Conservation (phyloP, 1,140 invertebrate species). For the Kradibia gibbosae region DNA sequence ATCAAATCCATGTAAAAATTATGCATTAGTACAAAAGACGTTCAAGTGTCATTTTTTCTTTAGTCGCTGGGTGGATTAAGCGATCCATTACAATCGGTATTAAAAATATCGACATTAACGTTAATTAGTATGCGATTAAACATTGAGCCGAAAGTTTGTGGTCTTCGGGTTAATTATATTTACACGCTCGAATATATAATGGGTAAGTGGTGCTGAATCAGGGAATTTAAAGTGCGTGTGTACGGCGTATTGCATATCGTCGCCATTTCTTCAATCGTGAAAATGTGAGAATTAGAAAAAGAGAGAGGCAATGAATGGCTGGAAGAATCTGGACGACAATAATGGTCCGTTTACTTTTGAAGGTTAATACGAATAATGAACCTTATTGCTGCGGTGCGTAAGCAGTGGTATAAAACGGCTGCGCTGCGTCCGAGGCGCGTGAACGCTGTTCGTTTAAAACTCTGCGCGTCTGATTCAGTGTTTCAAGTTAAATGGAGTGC, state of each 20-base stretch:
- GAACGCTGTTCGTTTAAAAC: constrained; percentile 68
- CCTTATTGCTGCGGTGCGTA: constrained; percentile 49
- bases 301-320: constrained; percentile 3
- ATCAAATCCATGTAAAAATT: not conserved
- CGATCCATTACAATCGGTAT: not conserved
- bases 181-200: not conserved
- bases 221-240: too few species aligned
- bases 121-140: not conserved
- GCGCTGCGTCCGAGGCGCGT: not conserved
- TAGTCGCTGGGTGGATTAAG: too few species aligned
- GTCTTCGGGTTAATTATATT: not conserved
- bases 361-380: constrained; percentile 47
- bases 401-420: constrained; percentile 37
- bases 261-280: constrained; percentile 28
- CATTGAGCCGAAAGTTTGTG: not conserved
- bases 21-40: constrained; percentile 3
- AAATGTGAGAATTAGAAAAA: not conserved
- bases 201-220: too few species aligned
- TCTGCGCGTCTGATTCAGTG: constrained; percentile 66
- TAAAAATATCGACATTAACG: constrained; percentile 23
- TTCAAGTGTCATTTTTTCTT: not conserved
- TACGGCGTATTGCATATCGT: too few species aligned
- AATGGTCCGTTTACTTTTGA: not conserved
- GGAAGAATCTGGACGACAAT: not conserved
- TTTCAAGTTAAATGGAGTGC: constrained; percentile 75